A percentile compares a stretch with the other conserved stretches of the same genome.
phyloP scores from a whole-genome alignment of 2,888 invertebrate genomes.

The Ormyrus thymus region DNA sequence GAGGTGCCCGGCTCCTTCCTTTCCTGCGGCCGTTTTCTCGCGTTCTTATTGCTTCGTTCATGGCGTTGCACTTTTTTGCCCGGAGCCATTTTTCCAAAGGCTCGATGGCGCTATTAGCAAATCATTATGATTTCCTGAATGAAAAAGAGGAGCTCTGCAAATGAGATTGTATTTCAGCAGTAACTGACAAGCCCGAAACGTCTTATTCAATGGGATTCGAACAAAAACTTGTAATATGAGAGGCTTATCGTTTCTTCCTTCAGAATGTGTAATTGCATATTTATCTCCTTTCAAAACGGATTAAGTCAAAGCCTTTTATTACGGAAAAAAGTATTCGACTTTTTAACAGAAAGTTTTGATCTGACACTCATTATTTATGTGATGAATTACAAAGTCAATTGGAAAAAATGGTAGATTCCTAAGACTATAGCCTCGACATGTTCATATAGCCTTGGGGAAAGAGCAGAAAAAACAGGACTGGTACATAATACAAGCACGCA shows the following conservation, averaged over 20 bases:
- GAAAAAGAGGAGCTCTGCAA: background rate
- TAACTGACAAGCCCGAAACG: background rate
- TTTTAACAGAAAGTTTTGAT: no score
- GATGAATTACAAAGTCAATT: no score
- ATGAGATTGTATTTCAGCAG: slow-evolving; percentile 18
- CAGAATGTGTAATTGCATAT: no score
- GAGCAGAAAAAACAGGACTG: no score
- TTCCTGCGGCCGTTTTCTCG: background rate
- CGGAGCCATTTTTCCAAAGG: background rate
- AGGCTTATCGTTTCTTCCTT: no score
- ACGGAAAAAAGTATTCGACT: no score
- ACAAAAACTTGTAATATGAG: background rate
- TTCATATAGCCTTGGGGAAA: no score
- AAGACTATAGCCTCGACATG: no score
- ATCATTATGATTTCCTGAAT: slow-evolving; percentile 25
- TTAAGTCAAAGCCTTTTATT: no score
- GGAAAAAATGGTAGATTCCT: no score
- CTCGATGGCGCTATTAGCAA: slow-evolving; percentile 16
- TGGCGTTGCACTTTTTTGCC: background rate
- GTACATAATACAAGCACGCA: background rate
- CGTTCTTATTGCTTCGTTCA: slow-evolving; percentile 23
- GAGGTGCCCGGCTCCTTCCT: background rate
- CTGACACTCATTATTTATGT: no score
- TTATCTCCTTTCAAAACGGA: no score
- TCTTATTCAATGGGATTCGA: background rate